Evolutionary conservation across 2,113 vertebrate genomes (phyloP), one percentile per base, ranked within the genome.

Genomic region (Lagopus muta): DNA sequence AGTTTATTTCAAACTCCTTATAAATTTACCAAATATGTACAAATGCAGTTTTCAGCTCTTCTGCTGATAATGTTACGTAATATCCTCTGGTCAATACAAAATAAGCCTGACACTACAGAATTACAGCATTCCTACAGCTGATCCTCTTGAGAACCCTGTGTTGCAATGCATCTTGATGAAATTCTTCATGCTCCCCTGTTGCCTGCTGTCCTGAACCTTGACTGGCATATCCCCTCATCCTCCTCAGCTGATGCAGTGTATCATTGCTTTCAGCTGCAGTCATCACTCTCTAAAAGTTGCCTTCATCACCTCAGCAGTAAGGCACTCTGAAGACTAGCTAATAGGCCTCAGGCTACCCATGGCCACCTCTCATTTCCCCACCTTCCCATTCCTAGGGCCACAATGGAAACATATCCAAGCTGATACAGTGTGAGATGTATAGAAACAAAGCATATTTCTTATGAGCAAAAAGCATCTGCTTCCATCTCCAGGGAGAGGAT

Each of bases 361-460:
- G 2, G 1, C 13, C 40, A 61, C 8, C 11, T 47, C 36, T 58
- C 1, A 0, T 36, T 19, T 47, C 19, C 25, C 40, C 69, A 25
- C 34, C 24, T 61, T 84, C n/a, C 36, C 8, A 17, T 48, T 66
- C 62, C 70, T n/a, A 83, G 19, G 19, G 24, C 25, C 52, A 48
- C 77, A 34, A 7, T 2, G 4, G 32, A n/a, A 81, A 66, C 21
- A 13, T 11, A 61, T 13, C 8, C 13, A 60, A 64, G 32, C 1
- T 1, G 0, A 13, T 25, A 15, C 15, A 11, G 10, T 0, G 0
- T 0, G 0, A 19, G 5, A 30, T 20, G 34, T 2, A 1, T 22
- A 24, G 34, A 55, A 40, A 72, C 42, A 50, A 7, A 83, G 9
- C 1, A 1, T 2, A 2, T 65, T 19, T 30, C 45, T 13, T 76